Conservation (phyloP, 2,888 invertebrate species). For the Metopia argyrocephala region DNA sequence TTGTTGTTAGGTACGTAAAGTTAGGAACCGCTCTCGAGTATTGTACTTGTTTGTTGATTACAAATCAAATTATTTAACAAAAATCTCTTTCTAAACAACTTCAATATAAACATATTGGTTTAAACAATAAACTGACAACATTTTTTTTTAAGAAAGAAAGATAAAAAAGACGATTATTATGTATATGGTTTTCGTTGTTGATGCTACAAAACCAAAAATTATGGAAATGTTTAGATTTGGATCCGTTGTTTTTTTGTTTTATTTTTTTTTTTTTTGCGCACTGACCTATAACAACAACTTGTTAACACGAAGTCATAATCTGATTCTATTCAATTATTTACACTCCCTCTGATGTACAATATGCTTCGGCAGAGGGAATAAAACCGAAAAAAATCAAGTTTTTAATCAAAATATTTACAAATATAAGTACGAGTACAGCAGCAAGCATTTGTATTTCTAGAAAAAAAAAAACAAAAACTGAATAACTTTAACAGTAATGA, state of each 20-base stretch:
- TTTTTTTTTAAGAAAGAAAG: slow-evolving; percentile 41
- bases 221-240: too few species aligned
- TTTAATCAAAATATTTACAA: slow-evolving; percentile 64
- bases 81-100: slow-evolving; percentile 51
- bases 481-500: slow-evolving; percentile 29
- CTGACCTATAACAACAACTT: slow-evolving; percentile 75
- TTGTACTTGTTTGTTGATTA: too few species aligned
- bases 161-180: too few species aligned
- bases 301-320: slow-evolving; percentile 48
- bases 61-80: slow-evolving; percentile 45
- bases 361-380: not conserved
- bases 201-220: too few species aligned
- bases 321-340: slow-evolving; percentile 48
- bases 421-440: too few species aligned
- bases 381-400: slow-evolving; percentile 39
- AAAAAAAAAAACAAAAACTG: not conserved
- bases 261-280: slow-evolving; percentile 69
- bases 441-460: slow-evolving; percentile 1
- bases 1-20: too few species aligned
- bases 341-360: slow-evolving; percentile 2
- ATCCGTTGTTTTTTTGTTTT: too few species aligned
- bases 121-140: slow-evolving; percentile 57
- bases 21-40: too few species aligned
- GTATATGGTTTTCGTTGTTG: too few species aligned
- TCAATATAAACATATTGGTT: slow-evolving; percentile 54